Percentiles rank a stretch among this genome's conserved stretches.
Conservation (phyloP, 2,797 vertebrate species). For the Rhinichthys osculus region DNA sequence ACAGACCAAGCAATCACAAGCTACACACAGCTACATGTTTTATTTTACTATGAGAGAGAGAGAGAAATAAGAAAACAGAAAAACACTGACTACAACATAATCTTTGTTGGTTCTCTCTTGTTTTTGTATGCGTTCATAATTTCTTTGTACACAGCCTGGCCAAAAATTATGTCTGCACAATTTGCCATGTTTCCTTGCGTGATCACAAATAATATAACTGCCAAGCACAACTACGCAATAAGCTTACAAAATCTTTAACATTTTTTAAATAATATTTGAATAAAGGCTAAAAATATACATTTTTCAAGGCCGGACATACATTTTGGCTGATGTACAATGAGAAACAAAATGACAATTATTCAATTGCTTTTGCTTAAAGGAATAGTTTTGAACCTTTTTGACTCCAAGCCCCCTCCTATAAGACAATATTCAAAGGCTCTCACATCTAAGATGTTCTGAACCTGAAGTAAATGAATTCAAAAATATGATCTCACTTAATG, state of each 20-base stretch:
- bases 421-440: too few relatives aligned
- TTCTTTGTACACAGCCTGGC: too few relatives aligned
- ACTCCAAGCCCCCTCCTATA: too few relatives aligned
- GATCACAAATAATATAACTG: too few relatives aligned
- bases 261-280: neutral
- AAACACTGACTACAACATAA: neutral
- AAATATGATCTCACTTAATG: neutral
- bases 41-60: neutral
- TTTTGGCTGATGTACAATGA: neutral
- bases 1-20: conserved; percentile 70
- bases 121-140: too few relatives aligned
- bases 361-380: too few relatives aligned
- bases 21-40: neutral
- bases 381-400: too few relatives aligned
- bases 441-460: too few relatives aligned
- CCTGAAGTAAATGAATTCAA: too few relatives aligned
- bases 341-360: too few relatives aligned
- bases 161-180: too few relatives aligned
- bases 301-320: neutral
- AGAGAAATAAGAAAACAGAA: neutral
- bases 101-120: neutral
- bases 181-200: too few relatives aligned
- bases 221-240: neutral
- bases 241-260: neutral
- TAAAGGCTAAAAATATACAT: neutral